Percentiles rank a stretch among this genome's conserved stretches.
phyloP scores from a whole-genome alignment of 2,113 vertebrate genomes.

The Grantiella picta region DNA sequence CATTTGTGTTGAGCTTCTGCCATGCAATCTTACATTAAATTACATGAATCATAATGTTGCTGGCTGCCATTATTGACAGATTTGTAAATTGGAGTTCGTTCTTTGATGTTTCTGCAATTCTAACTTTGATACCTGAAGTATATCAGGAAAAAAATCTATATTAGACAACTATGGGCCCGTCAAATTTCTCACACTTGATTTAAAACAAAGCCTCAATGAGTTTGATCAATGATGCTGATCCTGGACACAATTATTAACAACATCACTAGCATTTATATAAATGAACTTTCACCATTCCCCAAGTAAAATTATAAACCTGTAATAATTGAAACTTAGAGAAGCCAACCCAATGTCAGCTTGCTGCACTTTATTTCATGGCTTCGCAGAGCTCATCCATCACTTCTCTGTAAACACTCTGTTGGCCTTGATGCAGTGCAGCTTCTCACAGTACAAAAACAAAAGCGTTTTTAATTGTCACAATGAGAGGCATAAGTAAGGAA shows the following conservation, averaged over 20 bases:
- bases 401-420: background rate
- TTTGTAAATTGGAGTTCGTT: background rate
- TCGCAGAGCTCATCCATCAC: background rate
- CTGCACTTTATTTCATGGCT: background rate
- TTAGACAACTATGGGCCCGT: background rate
- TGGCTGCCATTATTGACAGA: background rate
- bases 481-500: background rate
- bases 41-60: background rate
- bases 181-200: background rate
- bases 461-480: conserved; percentile 31
- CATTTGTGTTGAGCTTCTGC: background rate
- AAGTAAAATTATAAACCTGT: background rate
- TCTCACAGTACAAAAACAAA: background rate
- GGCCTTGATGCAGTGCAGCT: conserved; percentile 30
- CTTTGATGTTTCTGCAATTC: background rate
- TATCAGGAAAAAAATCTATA: conserved; percentile 7
- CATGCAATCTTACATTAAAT: background rate
- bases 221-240: background rate
- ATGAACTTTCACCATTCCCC: background rate
- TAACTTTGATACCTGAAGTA: background rate
- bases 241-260: background rate
- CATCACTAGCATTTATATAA: background rate
- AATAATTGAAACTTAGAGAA: background rate
- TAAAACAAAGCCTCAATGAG: background rate
- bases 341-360: background rate